Percentiles rank a stretch among this genome's conserved stretches.
Conservation (phyloP, 2,888 invertebrate genomes). For the Heptascelio sp. region DNA sequence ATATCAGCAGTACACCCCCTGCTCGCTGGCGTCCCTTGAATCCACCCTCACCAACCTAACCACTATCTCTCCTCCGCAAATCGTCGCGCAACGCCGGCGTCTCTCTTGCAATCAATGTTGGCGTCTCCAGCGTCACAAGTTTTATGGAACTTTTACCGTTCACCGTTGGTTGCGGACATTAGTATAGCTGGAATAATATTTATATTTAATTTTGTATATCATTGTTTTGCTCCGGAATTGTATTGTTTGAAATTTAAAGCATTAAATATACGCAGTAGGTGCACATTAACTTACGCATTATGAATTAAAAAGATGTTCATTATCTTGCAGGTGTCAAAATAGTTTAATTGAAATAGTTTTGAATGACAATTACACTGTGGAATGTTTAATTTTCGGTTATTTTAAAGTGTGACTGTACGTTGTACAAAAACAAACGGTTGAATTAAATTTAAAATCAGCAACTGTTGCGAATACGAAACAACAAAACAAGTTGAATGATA, state of each 20-base stretch:
- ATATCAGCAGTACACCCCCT: conserved; percentile 85
- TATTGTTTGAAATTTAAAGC: not conserved
- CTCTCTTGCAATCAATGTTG: conserved; percentile 84
- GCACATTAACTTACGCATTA: conserved; percentile 16
- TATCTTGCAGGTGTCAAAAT: conserved; percentile 25
- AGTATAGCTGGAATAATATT: conserved; percentile 51
- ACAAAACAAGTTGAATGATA: too few relatives aligned
- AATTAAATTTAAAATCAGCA: too few relatives aligned
- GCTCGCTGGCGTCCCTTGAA: conserved; percentile 78
- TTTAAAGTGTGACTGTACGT: too few relatives aligned
- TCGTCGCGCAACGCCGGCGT: conserved; percentile 78
- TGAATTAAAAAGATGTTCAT: conserved; percentile 18
- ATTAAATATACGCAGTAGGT: conserved; percentile 21
- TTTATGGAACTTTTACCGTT: conserved; percentile 69
- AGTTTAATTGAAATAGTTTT: conserved; percentile 1
- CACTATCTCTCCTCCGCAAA: conserved; percentile 75
- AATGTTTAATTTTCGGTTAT: conserved; percentile 7
- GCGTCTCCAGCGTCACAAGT: conserved; percentile 71
- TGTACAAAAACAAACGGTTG: too few relatives aligned
- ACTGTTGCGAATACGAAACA: too few relatives aligned
- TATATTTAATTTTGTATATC: conserved; percentile 32
- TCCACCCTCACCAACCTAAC: conserved; percentile 71
- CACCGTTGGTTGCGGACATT: conserved; percentile 48
- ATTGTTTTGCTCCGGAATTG: not conserved
- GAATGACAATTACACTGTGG: conserved; percentile 5